Conservation (phyloP, 2,888 invertebrate genomes). For the Chesias legatella region DNA sequence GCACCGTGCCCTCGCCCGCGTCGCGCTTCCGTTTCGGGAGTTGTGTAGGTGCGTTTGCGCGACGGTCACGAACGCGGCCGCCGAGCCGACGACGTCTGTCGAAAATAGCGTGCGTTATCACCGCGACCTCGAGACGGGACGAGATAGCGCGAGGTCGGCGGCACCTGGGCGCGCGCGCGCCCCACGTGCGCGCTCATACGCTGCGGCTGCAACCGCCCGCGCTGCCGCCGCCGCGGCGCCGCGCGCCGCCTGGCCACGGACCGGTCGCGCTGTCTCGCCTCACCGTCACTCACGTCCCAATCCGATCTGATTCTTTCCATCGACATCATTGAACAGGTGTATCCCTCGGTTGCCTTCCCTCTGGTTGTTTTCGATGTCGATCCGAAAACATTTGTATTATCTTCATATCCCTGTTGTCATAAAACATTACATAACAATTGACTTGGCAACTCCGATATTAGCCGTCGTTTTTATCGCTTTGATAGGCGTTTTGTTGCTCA, state of each 20-base stretch:
- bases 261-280: conserved; percentile 22
- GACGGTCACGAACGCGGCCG: conserved; percentile 55
- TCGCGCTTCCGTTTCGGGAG: conserved; percentile 57
- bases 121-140: conserved; percentile 73
- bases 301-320: conserved; percentile 8
- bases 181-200: conserved; percentile 58
- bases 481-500: conserved; percentile 18
- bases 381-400: conserved; percentile 7
- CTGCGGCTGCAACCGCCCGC: conserved; percentile 48
- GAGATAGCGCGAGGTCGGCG: conserved; percentile 76
- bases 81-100: conserved; percentile 56
- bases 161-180: conserved; percentile 63
- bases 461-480: conserved; percentile 17
- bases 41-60: conserved; percentile 64
- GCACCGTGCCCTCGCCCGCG: conserved; percentile 32
- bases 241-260: conserved; percentile 35
- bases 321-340: conserved; percentile 20
- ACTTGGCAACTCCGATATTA: conserved; percentile 20
- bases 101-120: conserved; percentile 77
- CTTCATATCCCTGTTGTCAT: conserved; percentile 12
- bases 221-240: conserved; percentile 37
- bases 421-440: conserved; percentile 22
- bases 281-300: conserved; percentile 1
- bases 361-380: background rate
- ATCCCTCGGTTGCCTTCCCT: conserved; percentile 3